phyloP scores from a whole-genome alignment of 2,797 vertebrate genomes.

The Bovichtus variegatus region DNA sequence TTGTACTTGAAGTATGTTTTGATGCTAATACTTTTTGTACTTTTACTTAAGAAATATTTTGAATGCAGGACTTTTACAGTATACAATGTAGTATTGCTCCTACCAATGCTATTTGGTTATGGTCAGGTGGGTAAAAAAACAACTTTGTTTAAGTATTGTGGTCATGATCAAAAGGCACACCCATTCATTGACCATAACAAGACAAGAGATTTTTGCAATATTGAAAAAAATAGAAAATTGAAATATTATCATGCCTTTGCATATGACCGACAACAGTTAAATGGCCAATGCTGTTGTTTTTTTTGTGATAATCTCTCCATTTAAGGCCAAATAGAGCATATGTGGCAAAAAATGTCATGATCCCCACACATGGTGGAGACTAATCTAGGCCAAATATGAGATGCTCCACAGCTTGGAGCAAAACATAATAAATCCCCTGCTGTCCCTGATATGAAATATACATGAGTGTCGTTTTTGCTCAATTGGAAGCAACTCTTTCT shows the following conservation, averaged over 20 bases:
- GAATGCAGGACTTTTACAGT: no score
- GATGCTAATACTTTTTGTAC: no score
- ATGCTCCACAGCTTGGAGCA: constrained; percentile 56
- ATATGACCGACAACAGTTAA: not conserved
- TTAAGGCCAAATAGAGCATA: not conserved
- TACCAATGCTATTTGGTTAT: no score
- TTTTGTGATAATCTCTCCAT: not conserved
- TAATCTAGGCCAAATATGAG: constrained; percentile 59
- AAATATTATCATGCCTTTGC: not conserved
- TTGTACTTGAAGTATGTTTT: no score
- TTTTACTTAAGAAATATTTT: no score
- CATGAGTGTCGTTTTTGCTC: constrained; percentile 63
- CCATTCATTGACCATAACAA: not conserved
- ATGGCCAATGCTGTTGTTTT: not conserved
- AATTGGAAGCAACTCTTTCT: constrained; percentile 57
- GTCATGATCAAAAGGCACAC: no score
- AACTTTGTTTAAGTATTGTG: no score
- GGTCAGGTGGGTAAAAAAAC: no score
- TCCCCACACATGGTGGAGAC: constrained; percentile 27
- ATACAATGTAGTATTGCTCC: no score
- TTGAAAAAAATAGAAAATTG: no score
- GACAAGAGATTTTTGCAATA: constrained; percentile 9
- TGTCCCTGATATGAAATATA: constrained; percentile 72
- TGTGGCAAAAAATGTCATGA: constrained; percentile 20
- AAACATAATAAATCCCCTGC: constrained; percentile 62